These are phyloP conservation scores for Troides helena DNA, from an alignment of 2,888 invertebrate species.

Conservation along the genomic window DNA sequence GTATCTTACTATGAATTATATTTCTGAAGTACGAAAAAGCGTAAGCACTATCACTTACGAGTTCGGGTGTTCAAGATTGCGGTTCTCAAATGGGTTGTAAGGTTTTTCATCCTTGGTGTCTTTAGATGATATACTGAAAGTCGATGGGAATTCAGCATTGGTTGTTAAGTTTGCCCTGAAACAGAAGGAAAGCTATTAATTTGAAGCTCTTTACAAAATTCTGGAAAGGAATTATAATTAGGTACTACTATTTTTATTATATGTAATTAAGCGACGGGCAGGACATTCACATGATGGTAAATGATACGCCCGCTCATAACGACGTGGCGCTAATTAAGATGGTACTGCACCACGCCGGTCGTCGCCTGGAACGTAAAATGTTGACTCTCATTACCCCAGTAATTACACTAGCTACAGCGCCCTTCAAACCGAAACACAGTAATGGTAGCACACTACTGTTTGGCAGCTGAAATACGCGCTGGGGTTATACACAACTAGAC, in stretches of 20 bases:
- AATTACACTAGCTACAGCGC: no score
- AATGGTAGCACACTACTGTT: no score
- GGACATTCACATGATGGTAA: no score
- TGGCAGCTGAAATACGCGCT: no score
- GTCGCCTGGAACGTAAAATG: no score
- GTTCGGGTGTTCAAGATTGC: slow-evolving; percentile 82
- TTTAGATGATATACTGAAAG: slow-evolving; percentile 69
- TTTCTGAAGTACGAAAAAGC: background rate
- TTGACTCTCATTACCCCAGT: no score
- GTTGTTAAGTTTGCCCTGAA: slow-evolving; percentile 65
- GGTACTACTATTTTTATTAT: background rate
- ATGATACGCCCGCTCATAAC: no score
- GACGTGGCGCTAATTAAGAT: no score
- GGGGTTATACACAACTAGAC: no score
- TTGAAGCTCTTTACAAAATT: no score
- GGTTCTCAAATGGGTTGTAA: slow-evolving; percentile 86
- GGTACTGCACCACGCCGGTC: no score
- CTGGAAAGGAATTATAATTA: background rate
- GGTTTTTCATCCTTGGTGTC: slow-evolving; percentile 54
- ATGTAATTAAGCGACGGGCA: background rate
- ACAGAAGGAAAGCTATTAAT: slow-evolving; percentile 28
- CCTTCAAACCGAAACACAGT: no score
- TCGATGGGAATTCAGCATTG: slow-evolving; percentile 66
- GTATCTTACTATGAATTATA: background rate
- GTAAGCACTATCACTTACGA: slow-evolving; percentile 74